Evolutionary conservation across 2,113 vertebrate genomes (phyloP).

Genomic region (Craseonycteris thonglongyai): DNA sequence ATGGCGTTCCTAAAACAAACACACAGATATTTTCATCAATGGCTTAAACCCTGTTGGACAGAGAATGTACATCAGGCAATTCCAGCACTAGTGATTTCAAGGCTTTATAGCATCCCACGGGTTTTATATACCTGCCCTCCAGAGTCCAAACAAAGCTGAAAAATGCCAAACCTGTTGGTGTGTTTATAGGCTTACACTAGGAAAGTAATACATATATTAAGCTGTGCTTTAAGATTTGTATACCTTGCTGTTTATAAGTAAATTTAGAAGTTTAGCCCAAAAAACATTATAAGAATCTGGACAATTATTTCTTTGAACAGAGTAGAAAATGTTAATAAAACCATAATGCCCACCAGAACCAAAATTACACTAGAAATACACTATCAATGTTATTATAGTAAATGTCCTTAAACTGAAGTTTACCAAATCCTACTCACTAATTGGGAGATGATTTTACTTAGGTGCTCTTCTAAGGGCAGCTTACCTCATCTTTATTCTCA

Average conservation of each 20-base stretch:
- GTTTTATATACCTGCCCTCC: background rate
- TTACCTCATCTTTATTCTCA: background rate
- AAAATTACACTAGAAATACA: background rate
- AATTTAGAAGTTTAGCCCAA: background rate
- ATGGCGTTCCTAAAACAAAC: constrained; percentile 86
- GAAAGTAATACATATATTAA: background rate
- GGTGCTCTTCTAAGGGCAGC: background rate
- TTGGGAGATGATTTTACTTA: background rate
- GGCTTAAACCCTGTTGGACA: background rate
- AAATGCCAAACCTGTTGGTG: background rate
- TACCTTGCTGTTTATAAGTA: background rate
- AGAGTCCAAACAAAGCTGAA: background rate
- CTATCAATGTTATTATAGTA: background rate
- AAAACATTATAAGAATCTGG: background rate
- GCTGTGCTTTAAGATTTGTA: background rate
- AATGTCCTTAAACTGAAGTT: background rate
- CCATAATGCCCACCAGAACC: background rate
- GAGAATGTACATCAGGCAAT: background rate
- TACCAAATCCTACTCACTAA: background rate
- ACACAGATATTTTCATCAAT: background rate
- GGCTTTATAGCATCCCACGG: background rate
- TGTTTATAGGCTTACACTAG: background rate
- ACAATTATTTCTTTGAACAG: background rate
- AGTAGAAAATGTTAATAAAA: background rate
- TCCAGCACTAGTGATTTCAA: background rate